Percentiles rank a stretch among this genome's conserved stretches.
phyloP scores from a whole-genome alignment of 2,797 vertebrate genomes.

The Sebastolobus alascanus region DNA sequence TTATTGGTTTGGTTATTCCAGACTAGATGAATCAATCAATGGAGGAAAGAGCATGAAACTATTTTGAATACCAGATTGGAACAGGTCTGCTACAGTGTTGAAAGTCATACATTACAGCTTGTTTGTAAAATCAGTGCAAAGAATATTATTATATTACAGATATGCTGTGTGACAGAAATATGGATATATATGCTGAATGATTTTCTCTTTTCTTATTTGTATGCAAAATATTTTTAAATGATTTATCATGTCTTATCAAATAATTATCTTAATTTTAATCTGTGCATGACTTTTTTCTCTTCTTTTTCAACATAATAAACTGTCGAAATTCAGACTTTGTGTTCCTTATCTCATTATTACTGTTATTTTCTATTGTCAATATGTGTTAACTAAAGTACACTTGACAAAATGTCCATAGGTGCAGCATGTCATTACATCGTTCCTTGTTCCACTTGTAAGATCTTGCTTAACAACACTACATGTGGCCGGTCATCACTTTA shows the following conservation, averaged over 20 bases:
- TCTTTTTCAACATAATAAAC: constrained; percentile 86
- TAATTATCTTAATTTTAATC: constrained; percentile 76
- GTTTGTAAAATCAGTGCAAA: constrained; percentile 75
- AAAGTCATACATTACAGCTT: constrained; percentile 79
- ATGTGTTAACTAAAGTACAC: background rate
- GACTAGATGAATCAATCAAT: constrained; percentile 24
- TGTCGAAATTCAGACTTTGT: constrained; percentile 59
- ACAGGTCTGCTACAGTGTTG: constrained; percentile 85
- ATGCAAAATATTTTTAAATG: constrained; percentile 82
- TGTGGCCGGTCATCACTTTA: background rate
- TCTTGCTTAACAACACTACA: background rate
- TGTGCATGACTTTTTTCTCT: constrained; percentile 75
- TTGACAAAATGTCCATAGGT: background rate
- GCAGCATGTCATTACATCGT: background rate
- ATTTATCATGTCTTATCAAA: constrained; percentile 76
- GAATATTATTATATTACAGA: constrained; percentile 74
- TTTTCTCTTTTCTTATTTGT: constrained; percentile 76
- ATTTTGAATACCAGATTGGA: constrained; percentile 51
- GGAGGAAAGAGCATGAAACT: constrained; percentile 32
- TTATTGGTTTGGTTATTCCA: constrained; percentile 41
- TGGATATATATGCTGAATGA: constrained; percentile 71
- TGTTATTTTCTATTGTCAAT: background rate
- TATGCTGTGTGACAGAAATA: constrained; percentile 67
- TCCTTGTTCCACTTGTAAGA: background rate
- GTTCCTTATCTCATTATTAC: constrained; percentile 1